Evolutionary conservation across 2,797 vertebrate species (phyloP).

Genomic region (Hemibagrus guttatus): DNA sequence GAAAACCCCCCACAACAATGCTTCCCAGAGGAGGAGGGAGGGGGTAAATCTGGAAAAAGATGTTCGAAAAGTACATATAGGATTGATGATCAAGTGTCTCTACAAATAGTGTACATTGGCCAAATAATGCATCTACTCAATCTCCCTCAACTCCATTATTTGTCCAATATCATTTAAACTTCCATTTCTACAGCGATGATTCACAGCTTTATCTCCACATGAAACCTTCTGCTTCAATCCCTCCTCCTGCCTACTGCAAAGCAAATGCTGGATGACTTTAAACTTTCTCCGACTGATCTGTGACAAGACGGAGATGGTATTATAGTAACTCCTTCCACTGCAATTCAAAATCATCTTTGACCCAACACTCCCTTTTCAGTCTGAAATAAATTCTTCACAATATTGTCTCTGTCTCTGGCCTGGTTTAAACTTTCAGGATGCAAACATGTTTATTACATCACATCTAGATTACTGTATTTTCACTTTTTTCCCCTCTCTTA

Average conservation of each 20-base stretch:
- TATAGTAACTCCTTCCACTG: background rate
- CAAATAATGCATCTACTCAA: background rate
- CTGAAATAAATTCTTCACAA: background rate
- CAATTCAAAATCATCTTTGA: background rate
- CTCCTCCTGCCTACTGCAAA: background rate
- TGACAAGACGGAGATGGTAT: background rate
- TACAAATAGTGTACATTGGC: background rate
- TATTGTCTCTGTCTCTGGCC: background rate
- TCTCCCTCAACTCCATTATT: background rate
- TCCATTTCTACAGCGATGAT: background rate
- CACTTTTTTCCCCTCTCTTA: background rate
- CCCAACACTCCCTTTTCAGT: background rate
- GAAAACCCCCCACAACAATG: background rate
- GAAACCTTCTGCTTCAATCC: background rate
- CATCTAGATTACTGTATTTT: background rate
- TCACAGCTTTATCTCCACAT: conserved; percentile 2
- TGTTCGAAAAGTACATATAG: background rate
- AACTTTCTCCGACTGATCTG: background rate
- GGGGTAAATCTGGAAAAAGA: background rate
- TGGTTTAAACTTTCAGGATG: background rate
- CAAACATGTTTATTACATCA: background rate
- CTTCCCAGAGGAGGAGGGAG: background rate
- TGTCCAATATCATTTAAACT: background rate
- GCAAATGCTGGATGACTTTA: conserved; percentile 4
- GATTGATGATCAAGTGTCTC: background rate